phyloP scores from a whole-genome alignment of 2,888 invertebrate genomes.

The Cheilosia variabilis region DNA sequence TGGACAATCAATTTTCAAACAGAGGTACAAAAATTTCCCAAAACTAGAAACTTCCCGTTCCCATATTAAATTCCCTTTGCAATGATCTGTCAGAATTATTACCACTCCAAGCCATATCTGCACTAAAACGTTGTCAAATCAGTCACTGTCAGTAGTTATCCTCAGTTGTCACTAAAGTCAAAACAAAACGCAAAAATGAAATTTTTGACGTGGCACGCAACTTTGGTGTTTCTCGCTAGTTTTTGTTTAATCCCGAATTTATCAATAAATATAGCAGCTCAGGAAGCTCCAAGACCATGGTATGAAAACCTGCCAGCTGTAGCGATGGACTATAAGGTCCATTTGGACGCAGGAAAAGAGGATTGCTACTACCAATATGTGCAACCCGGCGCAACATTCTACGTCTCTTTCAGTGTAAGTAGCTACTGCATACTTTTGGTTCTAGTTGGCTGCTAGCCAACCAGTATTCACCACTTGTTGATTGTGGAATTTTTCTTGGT shows the following conservation, averaged over 20 bases:
- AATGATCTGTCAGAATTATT: too few relatives aligned
- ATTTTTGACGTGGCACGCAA: slow-evolving; percentile 82
- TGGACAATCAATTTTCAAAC: too few relatives aligned
- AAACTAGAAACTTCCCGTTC: too few relatives aligned
- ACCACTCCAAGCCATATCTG: too few relatives aligned
- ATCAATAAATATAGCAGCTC: slow-evolving; percentile 76
- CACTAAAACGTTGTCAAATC: too few relatives aligned
- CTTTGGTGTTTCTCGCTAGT: slow-evolving; percentile 75
- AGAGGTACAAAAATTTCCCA: too few relatives aligned
- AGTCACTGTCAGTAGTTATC: too few relatives aligned
- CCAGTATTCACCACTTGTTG: slow-evolving; percentile 49
- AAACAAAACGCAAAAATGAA: slow-evolving; percentile 75
- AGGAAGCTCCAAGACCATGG: slow-evolving; percentile 88
- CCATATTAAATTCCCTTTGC: too few relatives aligned
- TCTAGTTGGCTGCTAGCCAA: slow-evolving; percentile 62
- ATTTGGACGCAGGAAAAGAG: slow-evolving; percentile 96
- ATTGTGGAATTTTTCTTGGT: slow-evolving; percentile 12
- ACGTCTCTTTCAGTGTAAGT: slow-evolving; percentile 95
- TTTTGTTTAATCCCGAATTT: slow-evolving; percentile 77
- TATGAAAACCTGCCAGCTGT: slow-evolving; percentile 95
- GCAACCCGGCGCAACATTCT: slow-evolving; percentile 95
- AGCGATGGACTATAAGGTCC: slow-evolving; percentile 97
- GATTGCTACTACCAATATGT: slow-evolving; percentile 98
- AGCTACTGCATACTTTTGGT: not conserved
- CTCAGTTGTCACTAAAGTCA: slow-evolving; percentile 38